Base-by-base conservation (phyloP, 2,797 vertebrate genomes). In the Morelia viridis region DNA sequence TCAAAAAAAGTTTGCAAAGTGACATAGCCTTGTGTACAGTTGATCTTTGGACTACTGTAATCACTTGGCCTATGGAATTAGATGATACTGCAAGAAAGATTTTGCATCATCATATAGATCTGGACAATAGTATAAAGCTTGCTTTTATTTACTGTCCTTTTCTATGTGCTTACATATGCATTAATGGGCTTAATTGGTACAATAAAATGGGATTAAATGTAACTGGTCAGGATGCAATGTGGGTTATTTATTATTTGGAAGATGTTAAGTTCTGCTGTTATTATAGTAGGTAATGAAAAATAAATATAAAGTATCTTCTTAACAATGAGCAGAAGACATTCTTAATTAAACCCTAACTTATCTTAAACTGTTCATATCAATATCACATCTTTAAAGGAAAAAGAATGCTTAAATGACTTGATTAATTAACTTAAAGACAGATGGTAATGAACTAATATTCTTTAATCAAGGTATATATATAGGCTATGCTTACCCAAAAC, bases 81-180 rank as follows among this genome's bases (percentile, higher is more conserved):
- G 90, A 90, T 53, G n/a, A 7, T 90, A 53, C 56, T 17, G 88
- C 85, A 35, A 86, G 93, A 94, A 85, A 60, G 90, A 57, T 87
- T 96, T 92, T 0, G 5, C 92, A 87, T 0, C 4, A 90, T 92
- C 92, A 93, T 89, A 85, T 62, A 93, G 92, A 93, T 89, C 22
- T 85, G 91, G 91, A 91, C 57, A 68, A 80, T 80, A 64, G 6
- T 11, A 60, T 46, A 86, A 85, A 92, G 35, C 56, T 88, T 62
- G 17, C 61, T 92, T 92, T 88, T 89, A n/a, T 85, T 93, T 90
- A 94, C 87, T 64, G 85, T 11, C 5, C 19, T 62, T 80, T 92
- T 92, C 31, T 61, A 22, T 50, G 13, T 91, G 9, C 60, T 28
- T 56, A 53, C 46, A 24, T 35, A 89, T 57, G 24, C 24, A 41